Base-by-base conservation (phyloP, 2,797 vertebrate species). In the Artibeus lituratus region DNA sequence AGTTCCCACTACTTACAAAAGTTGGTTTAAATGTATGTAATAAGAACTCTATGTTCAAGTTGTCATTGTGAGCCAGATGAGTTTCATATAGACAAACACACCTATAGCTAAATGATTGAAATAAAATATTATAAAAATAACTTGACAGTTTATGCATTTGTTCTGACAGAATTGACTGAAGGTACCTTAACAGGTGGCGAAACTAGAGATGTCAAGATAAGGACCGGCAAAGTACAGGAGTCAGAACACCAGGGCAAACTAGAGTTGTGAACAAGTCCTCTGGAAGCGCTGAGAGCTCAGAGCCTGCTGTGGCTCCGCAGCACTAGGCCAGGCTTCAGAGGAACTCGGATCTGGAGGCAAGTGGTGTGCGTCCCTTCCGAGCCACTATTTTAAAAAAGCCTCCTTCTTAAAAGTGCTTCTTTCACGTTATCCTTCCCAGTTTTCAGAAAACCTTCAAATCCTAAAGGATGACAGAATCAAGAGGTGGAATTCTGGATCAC, bases 21-120 rank as follows among this genome's bases (percentile, higher is more conserved):
- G 3, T 26, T 55, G 3, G 47, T 69, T 88, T 42, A 92, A 90
- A 70, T 55, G 0, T 12, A 2, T 49, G 47, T 42, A 83, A 5
- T n/a, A 51, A 88, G 70, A 65, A 1, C 14, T 67, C 39, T 76
- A 74, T n/a, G 7, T 22, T 82, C 49, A 84, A 72, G 7, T 19
- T 19, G 2, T 39, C 35, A 0, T 49, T 70, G 19, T 35, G 21
- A 29, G 44, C n/a, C 35, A 42, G 26, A 51, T 69, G 35, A 26
- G 69, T 80, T 82, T 83, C 42, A 39, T 37, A 62, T 32, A 83
- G 42, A 74, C 29, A 83, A 69, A 39, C 78, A 83, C 18, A 49
- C 4, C 49, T 19, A 11, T 32, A 59, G 47, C 19, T 72, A 49
- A 51, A 72, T 62, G 74, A 49, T 7, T 1, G 26, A 87, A 85